Evolutionary conservation across 2,113 vertebrate genomes (phyloP), one percentile per base, ranked within the genome.

Genomic region (Nerophis ophidion): DNA sequence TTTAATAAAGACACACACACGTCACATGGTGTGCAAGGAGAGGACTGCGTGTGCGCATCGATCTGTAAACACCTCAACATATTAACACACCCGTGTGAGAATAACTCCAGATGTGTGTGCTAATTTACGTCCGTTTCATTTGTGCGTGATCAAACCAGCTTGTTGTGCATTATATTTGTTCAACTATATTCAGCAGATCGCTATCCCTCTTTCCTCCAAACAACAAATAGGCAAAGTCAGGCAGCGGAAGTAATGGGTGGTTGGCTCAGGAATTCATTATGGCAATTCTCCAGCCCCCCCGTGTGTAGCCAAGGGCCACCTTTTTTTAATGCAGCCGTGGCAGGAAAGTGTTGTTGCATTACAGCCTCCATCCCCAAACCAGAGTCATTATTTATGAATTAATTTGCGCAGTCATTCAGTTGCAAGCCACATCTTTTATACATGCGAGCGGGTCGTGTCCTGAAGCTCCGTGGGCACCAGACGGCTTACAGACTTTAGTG

Each of bases 381-480:
- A 67, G 77, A 79, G 84, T 84, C 71, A 89, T 88, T 84, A 88
- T 87, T 88, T 87, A 85, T 88, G 77, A 88, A 88, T 88, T 90
- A 84, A 88, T 88, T 84, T 89, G 85, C 75, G 68, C 81, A 85
- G 81, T 85, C 80, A 83, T 88, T 88, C 83, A 82, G 77, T 88
- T 60, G 60, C 81, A 78, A 80, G 76, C 75, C 60, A 70, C 83
- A 88, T 87, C 81, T 87, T 90, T 88, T 82, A 85, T 86, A 86
- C 84, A 86, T 86, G 85, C 78, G 63, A 80, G 76, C 68, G 51
- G 84, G 83, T 88, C 81, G 61, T 86, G 83, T 89, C 86, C 84
- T 87, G 74, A 85, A 86, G 78, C 76, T 81, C 68, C 65, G 74
- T 74, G 76, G 70, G 69, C 75, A 78, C 57, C 48, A 82, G 79